These are phyloP conservation scores for Synanthedon vespiformis DNA, from an alignment of 2,888 invertebrate species.

Conservation along the genomic window DNA sequence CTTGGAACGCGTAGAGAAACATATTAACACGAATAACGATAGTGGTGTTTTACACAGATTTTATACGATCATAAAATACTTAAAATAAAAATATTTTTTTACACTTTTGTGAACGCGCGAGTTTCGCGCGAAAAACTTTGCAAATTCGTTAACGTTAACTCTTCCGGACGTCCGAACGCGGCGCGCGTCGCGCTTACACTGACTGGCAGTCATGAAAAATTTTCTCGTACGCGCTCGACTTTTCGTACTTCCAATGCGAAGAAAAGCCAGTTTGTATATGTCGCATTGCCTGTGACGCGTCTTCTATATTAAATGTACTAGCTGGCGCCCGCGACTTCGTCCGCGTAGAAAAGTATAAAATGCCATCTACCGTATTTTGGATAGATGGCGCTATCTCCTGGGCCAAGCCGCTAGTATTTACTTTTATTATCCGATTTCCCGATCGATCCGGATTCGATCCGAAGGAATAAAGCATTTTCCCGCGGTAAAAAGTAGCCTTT, in stretches of 20 bases:
- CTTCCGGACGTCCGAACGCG: constrained; percentile 17
- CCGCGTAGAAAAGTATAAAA: too few relatives aligned
- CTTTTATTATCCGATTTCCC: too few relatives aligned
- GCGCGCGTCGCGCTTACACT: constrained; percentile 45
- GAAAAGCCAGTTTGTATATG: constrained; percentile 32
- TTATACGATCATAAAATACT: constrained; percentile 18
- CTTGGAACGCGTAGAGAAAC: constrained; percentile 11
- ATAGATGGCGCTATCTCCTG: too few relatives aligned
- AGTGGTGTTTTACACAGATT: constrained; percentile 19
- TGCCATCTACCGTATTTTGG: too few relatives aligned
- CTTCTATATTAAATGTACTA: neutral
- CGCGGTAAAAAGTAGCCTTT: too few relatives aligned
- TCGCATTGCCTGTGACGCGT: constrained; percentile 20
- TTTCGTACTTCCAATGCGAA: constrained; percentile 37
- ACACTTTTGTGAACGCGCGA: constrained; percentile 1
- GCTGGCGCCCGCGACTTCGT: too few relatives aligned
- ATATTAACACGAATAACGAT: constrained; percentile 23
- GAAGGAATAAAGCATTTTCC: too few relatives aligned
- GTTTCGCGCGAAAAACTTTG: constrained; percentile 47
- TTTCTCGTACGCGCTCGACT: constrained; percentile 24
- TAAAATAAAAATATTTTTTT: constrained; percentile 6
- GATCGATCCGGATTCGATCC: too few relatives aligned
- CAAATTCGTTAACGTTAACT: constrained; percentile 9
- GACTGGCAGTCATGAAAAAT: constrained; percentile 35
- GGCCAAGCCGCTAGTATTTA: too few relatives aligned